Base-by-base conservation (phyloP, 2,888 invertebrate genomes). In the Hydrotaea diabolus region DNA sequence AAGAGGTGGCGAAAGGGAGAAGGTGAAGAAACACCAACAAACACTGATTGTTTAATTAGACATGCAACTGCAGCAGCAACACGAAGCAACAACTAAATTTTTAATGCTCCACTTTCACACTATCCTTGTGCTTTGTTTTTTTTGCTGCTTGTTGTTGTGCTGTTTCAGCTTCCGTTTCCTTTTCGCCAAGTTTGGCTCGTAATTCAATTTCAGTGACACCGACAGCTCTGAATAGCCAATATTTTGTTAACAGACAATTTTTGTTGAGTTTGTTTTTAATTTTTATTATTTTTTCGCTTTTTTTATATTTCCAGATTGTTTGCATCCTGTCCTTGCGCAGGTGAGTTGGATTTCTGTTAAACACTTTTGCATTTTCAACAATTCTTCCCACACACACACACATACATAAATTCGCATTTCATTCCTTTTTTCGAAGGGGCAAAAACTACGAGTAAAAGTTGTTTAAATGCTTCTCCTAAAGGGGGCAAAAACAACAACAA, bases 181-280 rank as follows among this genome's bases (percentile, higher is more conserved):
- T 31, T n/a, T n/a, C 8, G 39, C 1, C 1, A 73, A 79, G 81
- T 31, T 85, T 66, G 57, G 19, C 59, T 72, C 57, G 81, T 85
- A 85, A 85, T 81, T 85, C 81, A 85, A 85, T 85, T 85, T 81
- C 72, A 81, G 81, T 85, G 82, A 82, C 85, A 85, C 85, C 79
- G 77, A 79, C 76, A 79, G 81, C 73, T 36, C 82, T 82, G 77
- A 79, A 85, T 74, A 66, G 79, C 85, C 77, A 85, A 73, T 55
- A 55, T 73, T 57, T 43, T 66, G 66, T 66, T 43, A 66, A 66
- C 66, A 66, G 64, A 64, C 64, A 64, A 39, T 21, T 57, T 64
- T 64, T n/a, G n/a, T 64, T 43, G 66, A 39, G 8, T 19, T 39
- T 0, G 39, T 19, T 73, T 55, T 17, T 39, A 19, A 2, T 36